Percentiles rank a stretch among this genome's conserved stretches.
phyloP scores from a whole-genome alignment of 2,888 invertebrate species.

The Microdon myrmicae region DNA sequence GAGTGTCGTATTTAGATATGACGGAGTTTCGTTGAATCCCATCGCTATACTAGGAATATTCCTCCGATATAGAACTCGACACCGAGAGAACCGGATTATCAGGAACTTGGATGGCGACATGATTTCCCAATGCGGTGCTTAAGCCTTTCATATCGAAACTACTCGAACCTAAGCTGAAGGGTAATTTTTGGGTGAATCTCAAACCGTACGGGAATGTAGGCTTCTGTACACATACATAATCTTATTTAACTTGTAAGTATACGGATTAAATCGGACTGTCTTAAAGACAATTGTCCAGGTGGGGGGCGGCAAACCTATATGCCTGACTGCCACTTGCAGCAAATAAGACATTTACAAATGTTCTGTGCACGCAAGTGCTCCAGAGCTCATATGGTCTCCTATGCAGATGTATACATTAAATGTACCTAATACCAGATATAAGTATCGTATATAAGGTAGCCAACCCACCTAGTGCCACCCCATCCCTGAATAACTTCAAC shows the following conservation, averaged over 20 bases:
- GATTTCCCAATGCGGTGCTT: slow-evolving; percentile 48
- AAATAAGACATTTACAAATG: slow-evolving; percentile 48
- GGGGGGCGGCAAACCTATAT: slow-evolving; percentile 17
- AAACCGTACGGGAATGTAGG: not conserved
- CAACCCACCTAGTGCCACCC: not conserved
- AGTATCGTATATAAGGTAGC: slow-evolving; percentile 28
- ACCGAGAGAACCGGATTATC: slow-evolving; percentile 14
- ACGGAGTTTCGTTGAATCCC: too few species aligned
- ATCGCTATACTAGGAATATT: too few species aligned
- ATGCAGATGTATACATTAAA: slow-evolving; percentile 15
- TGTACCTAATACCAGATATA: slow-evolving; percentile 24
- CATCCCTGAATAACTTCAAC: not conserved
- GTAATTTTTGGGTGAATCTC: slow-evolving; percentile 6
- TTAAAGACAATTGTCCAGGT: slow-evolving; percentile 45
- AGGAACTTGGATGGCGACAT: slow-evolving; percentile 16
- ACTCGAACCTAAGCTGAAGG: not conserved
- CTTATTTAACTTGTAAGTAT: slow-evolving; percentile 44
- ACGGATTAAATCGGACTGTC: slow-evolving; percentile 48
- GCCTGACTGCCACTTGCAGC: slow-evolving; percentile 31
- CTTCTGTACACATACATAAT: slow-evolving; percentile 22
- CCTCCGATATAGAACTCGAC: too few species aligned
- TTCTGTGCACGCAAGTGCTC: slow-evolving; percentile 2
- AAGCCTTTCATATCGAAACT: slow-evolving; percentile 5
- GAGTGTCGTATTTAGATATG: too few species aligned
- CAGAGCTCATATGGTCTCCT: not conserved